Evolutionary conservation across 2,113 vertebrate genomes (phyloP).

Genomic region (Forbesichthys papilliferus): DNA sequence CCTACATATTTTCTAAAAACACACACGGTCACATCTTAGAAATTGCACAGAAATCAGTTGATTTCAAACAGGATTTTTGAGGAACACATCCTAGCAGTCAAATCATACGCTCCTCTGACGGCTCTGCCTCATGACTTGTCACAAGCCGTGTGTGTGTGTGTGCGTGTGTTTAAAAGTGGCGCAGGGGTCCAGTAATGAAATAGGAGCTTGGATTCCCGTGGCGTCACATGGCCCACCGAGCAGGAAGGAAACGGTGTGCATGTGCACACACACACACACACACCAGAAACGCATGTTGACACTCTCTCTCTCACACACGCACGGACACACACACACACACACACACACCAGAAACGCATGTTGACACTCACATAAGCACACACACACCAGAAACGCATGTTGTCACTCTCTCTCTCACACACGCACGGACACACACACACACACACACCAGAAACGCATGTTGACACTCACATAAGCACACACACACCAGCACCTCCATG

Average conservation of each 20-base stretch:
- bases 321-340: slow-evolving; percentile 40
- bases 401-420: background rate
- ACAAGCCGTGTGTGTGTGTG: background rate
- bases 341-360: slow-evolving; percentile 1
- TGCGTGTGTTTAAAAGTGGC: slow-evolving; percentile 1
- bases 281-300: background rate
- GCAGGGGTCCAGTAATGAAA: slow-evolving; percentile 34
- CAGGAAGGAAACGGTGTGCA: slow-evolving; percentile 53
- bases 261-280: slow-evolving; percentile 43
- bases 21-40: no score
- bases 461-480: slow-evolving; percentile 24
- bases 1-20: no score
- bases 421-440: slow-evolving; percentile 30
- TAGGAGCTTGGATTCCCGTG: slow-evolving; percentile 36
- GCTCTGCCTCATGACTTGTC: background rate
- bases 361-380: slow-evolving; percentile 21
- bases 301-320: background rate
- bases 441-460: background rate
- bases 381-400: background rate
- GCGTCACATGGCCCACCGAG: slow-evolving; percentile 37
- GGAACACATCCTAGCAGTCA: background rate
- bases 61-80: background rate
- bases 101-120: background rate
- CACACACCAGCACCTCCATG: background rate
- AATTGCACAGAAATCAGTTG: background rate